Base-by-base conservation (phyloP, 2,888 invertebrate species). In the Apomyelois bistriatella region DNA sequence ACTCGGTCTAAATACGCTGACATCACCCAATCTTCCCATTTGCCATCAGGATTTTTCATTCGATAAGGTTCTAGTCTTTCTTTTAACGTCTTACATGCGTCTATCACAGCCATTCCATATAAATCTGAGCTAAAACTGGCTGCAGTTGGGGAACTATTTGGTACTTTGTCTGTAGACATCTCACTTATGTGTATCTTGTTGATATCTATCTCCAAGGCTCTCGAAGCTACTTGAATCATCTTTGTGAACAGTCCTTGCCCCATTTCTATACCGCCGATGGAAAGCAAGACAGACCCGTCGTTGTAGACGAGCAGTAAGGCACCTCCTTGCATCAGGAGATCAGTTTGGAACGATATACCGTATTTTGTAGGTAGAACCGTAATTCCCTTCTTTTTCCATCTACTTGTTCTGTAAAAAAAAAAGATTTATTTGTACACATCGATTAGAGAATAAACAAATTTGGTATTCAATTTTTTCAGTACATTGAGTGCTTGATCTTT, bases 201-300 rank as follows among this genome's bases (percentile, higher is more conserved):
- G 1, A 91, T 78, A 12, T 94, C 91, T 30, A 95, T 90, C 58
- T 91, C 92, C 35, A 96, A 76, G 8, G 89, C 92, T 67, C 90
- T 90, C 55, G 95, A 94, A 0, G 95, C 95, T 0, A 96, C 93
- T 92, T 97, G 97, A 55, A 95, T 93, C 94, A 97, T 96, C 91
- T 97, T 97, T 0, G 96, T 97, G 72, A 95, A 95, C 3, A 97
- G 87, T 0, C 97, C 97, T 85, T 97, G 97, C 0, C 97, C 97
- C 96, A 97, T 97, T 91, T 97, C 97, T 48, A 95, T 93, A 12
- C 96, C 97, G 48, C 96, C 96, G 70, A 96, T 96, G 4, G 94
- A 92, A 41, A 97, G 70, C 22, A 97, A 85, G 3, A 97, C 95
- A 0, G 96, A 95, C 8, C 96, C 97, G 72, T 95, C 95, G 1